Percentiles rank a stretch among this genome's conserved stretches.
phyloP scores from a whole-genome alignment of 2,797 vertebrate species.

The Amblyraja radiata region DNA sequence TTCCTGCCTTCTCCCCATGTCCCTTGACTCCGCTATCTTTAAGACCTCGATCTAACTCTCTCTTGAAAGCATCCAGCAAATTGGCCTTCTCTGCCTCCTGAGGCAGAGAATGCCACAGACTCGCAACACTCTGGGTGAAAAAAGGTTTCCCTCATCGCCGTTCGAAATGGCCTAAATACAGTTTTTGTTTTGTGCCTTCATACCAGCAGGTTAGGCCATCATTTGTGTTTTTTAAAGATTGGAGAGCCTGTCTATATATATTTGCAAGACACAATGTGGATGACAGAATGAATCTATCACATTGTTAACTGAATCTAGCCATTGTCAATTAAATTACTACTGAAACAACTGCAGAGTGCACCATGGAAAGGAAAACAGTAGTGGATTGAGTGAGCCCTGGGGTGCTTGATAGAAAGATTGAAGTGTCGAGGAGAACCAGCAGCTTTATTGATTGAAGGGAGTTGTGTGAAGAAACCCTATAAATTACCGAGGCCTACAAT shows the following conservation, averaged over 20 bases:
- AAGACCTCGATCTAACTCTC: too few species aligned
- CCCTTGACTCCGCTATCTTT: too few species aligned
- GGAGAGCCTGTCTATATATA: not conserved
- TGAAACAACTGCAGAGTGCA: not conserved
- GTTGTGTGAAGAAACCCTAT: slow-evolving; percentile 6
- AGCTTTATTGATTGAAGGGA: not conserved
- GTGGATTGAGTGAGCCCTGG: not conserved
- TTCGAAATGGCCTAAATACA: not conserved
- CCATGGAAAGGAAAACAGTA: not conserved
- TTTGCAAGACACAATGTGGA: not conserved
- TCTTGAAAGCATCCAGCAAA: too few species aligned
- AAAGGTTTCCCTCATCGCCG: too few species aligned
- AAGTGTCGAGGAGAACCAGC: not conserved
- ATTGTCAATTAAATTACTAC: slow-evolving; percentile 10
- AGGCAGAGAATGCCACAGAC: too few species aligned
- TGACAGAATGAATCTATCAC: not conserved
- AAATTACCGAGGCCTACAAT: not conserved
- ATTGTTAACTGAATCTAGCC: not conserved
- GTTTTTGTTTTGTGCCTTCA: not conserved
- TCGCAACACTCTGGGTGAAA: too few species aligned
- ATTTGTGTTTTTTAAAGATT: not conserved
- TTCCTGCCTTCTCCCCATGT: too few species aligned
- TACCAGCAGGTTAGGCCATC: not conserved
- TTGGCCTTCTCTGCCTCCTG: too few species aligned
- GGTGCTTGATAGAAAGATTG: not conserved